Evolutionary conservation across 1,140 invertebrate species (phyloP).

Genomic region (Paralvinella palmiformis): DNA sequence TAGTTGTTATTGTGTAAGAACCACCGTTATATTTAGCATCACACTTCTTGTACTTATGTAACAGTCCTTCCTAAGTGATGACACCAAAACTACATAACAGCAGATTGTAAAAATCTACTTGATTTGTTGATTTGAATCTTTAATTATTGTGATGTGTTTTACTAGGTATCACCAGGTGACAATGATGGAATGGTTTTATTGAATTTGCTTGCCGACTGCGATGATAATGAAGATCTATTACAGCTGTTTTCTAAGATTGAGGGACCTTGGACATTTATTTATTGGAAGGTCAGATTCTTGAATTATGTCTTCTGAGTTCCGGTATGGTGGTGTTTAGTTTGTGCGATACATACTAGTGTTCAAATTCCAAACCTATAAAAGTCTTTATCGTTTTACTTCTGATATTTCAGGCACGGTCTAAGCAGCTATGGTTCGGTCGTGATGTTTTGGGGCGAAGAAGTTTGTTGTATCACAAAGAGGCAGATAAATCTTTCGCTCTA

Average conservation of each 20-base stretch:
- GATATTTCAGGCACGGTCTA: slow-evolving; percentile 45
- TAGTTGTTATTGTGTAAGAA: too few species aligned
- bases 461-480: slow-evolving; percentile 61
- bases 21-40: too few species aligned
- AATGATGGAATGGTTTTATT: slow-evolving; percentile 43
- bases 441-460: slow-evolving; percentile 80
- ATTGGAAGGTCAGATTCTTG: slow-evolving; percentile 57
- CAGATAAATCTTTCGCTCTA: neutral
- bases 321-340: neutral
- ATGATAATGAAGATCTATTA: slow-evolving; percentile 45
- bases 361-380: neutral
- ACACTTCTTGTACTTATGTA: too few species aligned
- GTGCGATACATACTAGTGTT: neutral
- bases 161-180: slow-evolving; percentile 34
- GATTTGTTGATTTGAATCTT: too few species aligned
- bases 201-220: slow-evolving; percentile 22
- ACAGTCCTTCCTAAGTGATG: too few species aligned
- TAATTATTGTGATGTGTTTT: too few species aligned
- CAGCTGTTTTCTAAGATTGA: slow-evolving; percentile 56
- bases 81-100: too few species aligned
- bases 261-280: slow-evolving; percentile 80
- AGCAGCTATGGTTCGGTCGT: slow-evolving; percentile 72
- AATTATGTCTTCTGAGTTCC: neutral
- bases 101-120: too few species aligned
- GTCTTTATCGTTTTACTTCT: slow-evolving; percentile 3